Evolutionary conservation across 64 coral and sea anemone genomes (phyloP), one percentile per base, ranked within the genome.

Genomic region (Cladopsammia gracilis): DNA sequence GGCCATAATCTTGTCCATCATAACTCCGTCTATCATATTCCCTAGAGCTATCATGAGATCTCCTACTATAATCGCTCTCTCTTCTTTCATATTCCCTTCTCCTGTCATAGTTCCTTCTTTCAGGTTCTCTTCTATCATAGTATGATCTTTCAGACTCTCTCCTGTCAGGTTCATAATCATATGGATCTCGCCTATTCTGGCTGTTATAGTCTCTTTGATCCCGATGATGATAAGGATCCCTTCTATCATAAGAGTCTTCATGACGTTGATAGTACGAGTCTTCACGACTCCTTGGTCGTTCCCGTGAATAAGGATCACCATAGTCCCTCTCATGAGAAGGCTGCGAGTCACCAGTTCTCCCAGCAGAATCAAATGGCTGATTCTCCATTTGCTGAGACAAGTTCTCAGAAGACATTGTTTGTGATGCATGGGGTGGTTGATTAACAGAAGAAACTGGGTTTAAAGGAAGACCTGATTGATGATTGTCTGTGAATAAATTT

Each of bases 81-180:
- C 80, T 84, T 24, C 58, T 9, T 7, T 49, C 80, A 68, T 44
- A 67, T 48, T 68, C 80, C 23, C 80, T 46, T 64, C 62, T 66
- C 45, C 62, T 64, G 18, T 84, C 80, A 68, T 51, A 84, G 11
- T 68, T 48, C 20, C 60, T 64, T 47, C 62, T 84, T 1, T 79
- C 77, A 79, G 49, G 22, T 12, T 60, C 77, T 16, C 54, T 25
- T 59, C 77, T 56, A 16, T 24, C 79, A 23, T 66, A 66, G 11
- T 66, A 19, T 4, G 9, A 10, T 66, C 79, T 67, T 0, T 67
- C 62, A 49, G 24, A 25, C 11, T 68, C 80, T 34, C 80, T 84
- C 16, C 72, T 75, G 7, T 84, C 80, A 22, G 66, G 61, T 49
- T 84, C 80, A 84, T 84, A 68, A 24, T 56, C 7, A 12, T 84